Evolutionary conservation across 2,797 vertebrate species (phyloP).

Genomic region (Thripadectes ignobilis): DNA sequence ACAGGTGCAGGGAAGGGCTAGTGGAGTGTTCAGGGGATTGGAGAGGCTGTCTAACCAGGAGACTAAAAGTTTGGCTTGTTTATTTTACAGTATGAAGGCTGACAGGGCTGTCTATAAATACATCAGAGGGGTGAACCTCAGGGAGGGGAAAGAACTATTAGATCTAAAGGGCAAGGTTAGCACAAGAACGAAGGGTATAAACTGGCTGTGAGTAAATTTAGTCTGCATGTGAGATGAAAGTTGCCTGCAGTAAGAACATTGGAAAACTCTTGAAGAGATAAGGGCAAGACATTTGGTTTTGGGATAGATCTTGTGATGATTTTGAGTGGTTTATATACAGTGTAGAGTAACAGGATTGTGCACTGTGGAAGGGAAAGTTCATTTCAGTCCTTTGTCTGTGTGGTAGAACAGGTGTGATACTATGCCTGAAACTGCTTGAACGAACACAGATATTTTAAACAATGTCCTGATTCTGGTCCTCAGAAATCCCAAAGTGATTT

Average conservation of each 20-base stretch:
- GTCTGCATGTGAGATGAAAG: not conserved
- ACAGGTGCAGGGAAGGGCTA: constrained; percentile 65
- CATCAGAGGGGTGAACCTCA: not conserved
- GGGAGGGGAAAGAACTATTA: not conserved
- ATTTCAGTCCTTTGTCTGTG: not conserved
- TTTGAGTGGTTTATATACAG: not conserved
- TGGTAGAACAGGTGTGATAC: not conserved
- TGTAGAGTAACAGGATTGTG: not conserved
- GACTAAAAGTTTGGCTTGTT: not conserved
- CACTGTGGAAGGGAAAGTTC: not conserved
- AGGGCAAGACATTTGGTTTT: not conserved
- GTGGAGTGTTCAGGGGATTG: not conserved
- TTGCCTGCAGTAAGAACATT: not conserved
- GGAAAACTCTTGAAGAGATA: not conserved
- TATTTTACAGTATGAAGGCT: constrained; percentile 27
- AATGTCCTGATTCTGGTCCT: not conserved
- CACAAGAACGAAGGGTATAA: not conserved
- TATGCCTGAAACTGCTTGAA: not conserved
- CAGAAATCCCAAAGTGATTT: not conserved
- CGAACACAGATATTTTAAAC: not conserved
- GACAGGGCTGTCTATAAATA: constrained; percentile 60
- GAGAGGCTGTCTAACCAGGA: constrained; percentile 8
- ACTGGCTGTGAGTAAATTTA: constrained; percentile 13
- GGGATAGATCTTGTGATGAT: not conserved
- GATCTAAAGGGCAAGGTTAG: constrained; percentile 65